phyloP scores from a whole-genome alignment of 2,113 vertebrate genomes.

The Dicaeum eximium region DNA sequence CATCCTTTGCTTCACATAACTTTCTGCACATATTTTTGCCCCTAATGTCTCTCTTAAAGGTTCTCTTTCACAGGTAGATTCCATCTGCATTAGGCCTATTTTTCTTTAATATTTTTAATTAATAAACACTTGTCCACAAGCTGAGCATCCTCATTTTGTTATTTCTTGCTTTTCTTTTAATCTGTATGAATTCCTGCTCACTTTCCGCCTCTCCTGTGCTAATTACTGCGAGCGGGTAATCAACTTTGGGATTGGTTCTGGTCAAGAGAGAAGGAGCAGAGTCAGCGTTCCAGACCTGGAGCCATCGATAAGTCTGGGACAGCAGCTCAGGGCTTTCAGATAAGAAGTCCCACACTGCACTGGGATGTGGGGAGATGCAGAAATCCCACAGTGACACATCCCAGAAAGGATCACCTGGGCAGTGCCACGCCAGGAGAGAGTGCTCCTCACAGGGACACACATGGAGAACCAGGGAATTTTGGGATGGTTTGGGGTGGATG shows the following conservation, averaged over 20 bases:
- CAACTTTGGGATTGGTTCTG: background rate
- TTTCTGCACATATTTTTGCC: background rate
- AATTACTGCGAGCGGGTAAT: background rate
- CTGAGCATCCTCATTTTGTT: background rate
- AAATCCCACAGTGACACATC: background rate
- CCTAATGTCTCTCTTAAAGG: background rate
- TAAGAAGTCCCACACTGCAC: accelerated
- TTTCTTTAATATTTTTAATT: background rate
- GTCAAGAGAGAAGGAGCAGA: background rate
- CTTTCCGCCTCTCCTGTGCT: background rate
- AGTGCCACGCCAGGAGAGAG: accelerated
- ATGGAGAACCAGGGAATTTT: background rate
- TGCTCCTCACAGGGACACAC: background rate
- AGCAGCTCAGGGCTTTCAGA: background rate
- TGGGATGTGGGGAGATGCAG: background rate
- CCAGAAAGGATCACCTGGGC: accelerated
- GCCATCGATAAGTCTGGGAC: background rate
- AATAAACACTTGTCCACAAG: background rate
- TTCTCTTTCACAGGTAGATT: background rate
- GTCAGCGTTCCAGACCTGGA: background rate
- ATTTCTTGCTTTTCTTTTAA: background rate
- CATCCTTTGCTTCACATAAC: background rate
- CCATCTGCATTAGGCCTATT: background rate
- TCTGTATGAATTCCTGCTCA: background rate
- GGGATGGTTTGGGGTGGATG: background rate